These are phyloP conservation scores for human DNA, from an alignment of 2,113 vertebrate species.

Conservation along the genomic window GRCh38 chr15:93042501-93043000, in stretches of 20 bases:
- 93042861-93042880: too few relatives aligned
- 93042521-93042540: not conserved
- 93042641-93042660: not conserved
- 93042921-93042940: not conserved
- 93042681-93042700: not conserved
- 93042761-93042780: not conserved
- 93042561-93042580: not conserved
- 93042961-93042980: accelerated
- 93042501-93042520: not conserved
- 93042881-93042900: not conserved
- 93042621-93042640: not conserved
- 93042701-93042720: not conserved
- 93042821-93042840: accelerated
- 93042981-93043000: accelerated
- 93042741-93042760: not conserved
- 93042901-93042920: accelerated
- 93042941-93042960: not conserved
- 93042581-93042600: not conserved
- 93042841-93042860: accelerated
- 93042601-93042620: not conserved
- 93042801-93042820: accelerated
- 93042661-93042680: not conserved
- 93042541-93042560: accelerated
- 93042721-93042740: not conserved
- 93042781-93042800: not conserved